A percentile compares a stretch with the other conserved stretches of the same genome.
Conservation (phyloP, 2,113 vertebrate genomes). For the Blennius ocellaris region DNA sequence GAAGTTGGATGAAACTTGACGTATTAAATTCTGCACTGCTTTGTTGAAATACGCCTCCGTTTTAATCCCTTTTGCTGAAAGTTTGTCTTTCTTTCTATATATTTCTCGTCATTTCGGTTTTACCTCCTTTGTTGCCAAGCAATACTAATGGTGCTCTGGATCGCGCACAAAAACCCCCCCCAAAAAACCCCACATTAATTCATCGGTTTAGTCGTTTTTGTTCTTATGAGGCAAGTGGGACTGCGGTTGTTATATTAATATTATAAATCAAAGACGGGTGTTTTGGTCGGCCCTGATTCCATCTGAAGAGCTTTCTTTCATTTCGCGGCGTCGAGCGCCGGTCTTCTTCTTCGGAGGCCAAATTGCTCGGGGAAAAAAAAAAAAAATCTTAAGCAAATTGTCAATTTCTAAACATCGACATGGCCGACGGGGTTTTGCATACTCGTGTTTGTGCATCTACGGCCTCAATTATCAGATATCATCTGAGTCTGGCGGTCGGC, state of each 20-base stretch:
- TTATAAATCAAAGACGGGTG: conserved; percentile 20
- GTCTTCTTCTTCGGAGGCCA: background rate
- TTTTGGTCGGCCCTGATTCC: background rate
- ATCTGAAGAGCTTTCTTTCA: conserved; percentile 10
- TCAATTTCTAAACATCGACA: background rate
- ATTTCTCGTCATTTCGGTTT: background rate
- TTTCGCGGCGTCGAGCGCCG: background rate
- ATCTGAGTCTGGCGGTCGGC: background rate
- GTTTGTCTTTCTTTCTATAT: conserved; percentile 2
- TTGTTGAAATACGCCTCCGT: background rate
- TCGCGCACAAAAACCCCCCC: background rate
- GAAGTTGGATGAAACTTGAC: too few species aligned
- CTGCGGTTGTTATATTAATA: conserved; percentile 16
- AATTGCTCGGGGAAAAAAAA: background rate
- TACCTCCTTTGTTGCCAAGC: background rate
- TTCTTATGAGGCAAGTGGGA: background rate
- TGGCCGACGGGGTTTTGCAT: background rate
- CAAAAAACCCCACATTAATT: background rate
- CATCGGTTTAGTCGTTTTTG: background rate
- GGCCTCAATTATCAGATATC: background rate
- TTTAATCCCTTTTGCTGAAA: background rate
- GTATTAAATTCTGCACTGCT: background rate
- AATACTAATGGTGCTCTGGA: background rate
- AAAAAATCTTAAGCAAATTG: background rate
- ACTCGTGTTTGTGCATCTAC: conserved; percentile 10